phyloP scores from a whole-genome alignment of 2,888 invertebrate genomes.

The Temnothorax unifasciatus region DNA sequence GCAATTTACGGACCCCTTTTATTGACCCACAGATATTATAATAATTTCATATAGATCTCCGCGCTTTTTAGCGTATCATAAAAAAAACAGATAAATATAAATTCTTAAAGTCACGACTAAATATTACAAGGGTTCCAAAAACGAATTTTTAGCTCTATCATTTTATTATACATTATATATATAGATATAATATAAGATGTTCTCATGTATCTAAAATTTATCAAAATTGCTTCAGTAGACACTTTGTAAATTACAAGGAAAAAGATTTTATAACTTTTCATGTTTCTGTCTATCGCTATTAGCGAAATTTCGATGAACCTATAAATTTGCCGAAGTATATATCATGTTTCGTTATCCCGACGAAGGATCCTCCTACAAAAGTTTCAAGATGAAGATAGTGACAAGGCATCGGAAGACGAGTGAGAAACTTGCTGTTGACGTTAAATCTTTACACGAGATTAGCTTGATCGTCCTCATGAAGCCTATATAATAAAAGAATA shows the following conservation, averaged over 20 bases:
- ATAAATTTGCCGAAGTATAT: slow-evolving; percentile 32
- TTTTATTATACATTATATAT: background rate
- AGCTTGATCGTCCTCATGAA: slow-evolving; percentile 24
- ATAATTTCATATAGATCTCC: background rate
- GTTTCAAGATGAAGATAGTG: slow-evolving; percentile 13
- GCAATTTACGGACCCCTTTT: background rate
- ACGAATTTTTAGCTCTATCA: background rate
- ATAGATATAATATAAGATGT: background rate
- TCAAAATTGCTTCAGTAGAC: background rate
- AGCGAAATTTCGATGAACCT: background rate
- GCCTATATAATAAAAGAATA: slow-evolving; percentile 3
- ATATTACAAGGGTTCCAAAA: background rate
- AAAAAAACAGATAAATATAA: background rate
- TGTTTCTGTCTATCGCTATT: slow-evolving; percentile 1
- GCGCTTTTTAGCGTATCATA: background rate
- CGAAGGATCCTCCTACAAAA: background rate
- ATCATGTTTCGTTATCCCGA: slow-evolving; percentile 16
- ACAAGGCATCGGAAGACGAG: background rate
- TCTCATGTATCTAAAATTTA: background rate
- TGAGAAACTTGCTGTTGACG: slow-evolving; percentile 25
- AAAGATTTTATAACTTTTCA: background rate
- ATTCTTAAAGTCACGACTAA: background rate
- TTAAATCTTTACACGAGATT: slow-evolving; percentile 39
- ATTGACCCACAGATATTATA: background rate
- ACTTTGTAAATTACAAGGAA: background rate